Evolutionary conservation across 2,797 vertebrate genomes (phyloP).

Genomic region (Coregonus sp.): DNA sequence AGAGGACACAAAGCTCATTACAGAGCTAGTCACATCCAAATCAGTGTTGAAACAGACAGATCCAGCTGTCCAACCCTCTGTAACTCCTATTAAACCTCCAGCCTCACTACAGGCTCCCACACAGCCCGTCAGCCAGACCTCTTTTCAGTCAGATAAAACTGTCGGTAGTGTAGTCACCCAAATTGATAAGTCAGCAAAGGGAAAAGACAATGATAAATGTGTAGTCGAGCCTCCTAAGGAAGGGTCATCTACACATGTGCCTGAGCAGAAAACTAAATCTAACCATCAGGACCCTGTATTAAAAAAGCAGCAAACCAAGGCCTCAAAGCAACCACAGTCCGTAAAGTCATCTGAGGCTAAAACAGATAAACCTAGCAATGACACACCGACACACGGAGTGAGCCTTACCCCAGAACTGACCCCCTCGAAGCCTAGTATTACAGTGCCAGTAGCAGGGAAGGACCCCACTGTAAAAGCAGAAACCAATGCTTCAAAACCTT

Average conservation of each 20-base stretch:
- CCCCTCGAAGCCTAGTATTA: constrained; percentile 36
- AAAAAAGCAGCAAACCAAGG: constrained; percentile 22
- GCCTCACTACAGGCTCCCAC: constrained; percentile 12
- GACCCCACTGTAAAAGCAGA: not conserved
- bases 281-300: constrained; percentile 35
- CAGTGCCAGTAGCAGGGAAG: constrained; percentile 25
- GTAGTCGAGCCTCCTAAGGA: constrained; percentile 11
- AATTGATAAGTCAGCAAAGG: constrained; percentile 40
- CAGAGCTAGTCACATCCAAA: constrained; percentile 21
- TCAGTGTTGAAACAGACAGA: constrained; percentile 20
- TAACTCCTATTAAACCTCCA: constrained; percentile 13
- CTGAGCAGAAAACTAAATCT: constrained; percentile 32
- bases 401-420: constrained; percentile 36
- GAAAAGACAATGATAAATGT: constrained; percentile 30
- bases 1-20: constrained; percentile 13
- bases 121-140: not conserved
- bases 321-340: constrained; percentile 34
- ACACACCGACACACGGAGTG: constrained; percentile 61
- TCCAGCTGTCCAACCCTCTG: constrained; percentile 6
- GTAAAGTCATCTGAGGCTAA: constrained; percentile 58
- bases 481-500: not conserved
- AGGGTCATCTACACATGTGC: constrained; percentile 12
- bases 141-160: constrained; percentile 28
- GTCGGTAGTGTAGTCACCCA: constrained; percentile 10
- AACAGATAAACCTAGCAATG: constrained; percentile 37